Conservation (phyloP, 1,140 invertebrate species). For the Pseudachorutes palmiensis region DNA sequence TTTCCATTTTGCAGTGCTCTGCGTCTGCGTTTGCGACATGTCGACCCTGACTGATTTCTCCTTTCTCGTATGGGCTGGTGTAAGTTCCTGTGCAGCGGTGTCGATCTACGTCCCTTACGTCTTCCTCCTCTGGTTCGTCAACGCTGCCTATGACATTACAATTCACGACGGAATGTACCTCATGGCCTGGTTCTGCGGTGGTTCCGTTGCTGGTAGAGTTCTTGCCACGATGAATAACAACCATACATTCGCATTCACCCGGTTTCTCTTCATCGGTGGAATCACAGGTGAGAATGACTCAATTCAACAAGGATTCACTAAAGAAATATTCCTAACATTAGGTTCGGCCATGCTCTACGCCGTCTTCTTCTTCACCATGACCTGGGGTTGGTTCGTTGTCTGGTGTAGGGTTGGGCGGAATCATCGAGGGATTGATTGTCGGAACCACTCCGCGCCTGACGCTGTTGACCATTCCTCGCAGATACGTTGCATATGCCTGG, state of each 20-base stretch:
- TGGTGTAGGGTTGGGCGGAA: constrained; percentile 13
- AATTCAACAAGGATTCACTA: background rate
- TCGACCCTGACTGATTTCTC: constrained; percentile 19
- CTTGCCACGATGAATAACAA: background rate
- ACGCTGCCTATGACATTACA: background rate
- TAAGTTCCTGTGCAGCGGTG: constrained; percentile 14
- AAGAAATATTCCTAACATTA: constrained; percentile 16
- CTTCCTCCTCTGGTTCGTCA: constrained; percentile 19
- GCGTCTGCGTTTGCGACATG: constrained; percentile 26
- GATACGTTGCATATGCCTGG: constrained; percentile 23
- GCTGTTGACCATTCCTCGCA: constrained; percentile 21
- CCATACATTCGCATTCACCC: constrained; percentile 17
- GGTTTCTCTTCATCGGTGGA: constrained; percentile 15
- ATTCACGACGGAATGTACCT: background rate
- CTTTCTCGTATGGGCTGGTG: constrained; percentile 23
- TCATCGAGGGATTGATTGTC: constrained; percentile 18
- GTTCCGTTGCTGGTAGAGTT: background rate
- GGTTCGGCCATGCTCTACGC: constrained; percentile 24
- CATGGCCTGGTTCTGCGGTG: constrained; percentile 9
- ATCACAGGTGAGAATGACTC: constrained; percentile 11
- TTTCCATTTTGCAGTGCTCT: too few species aligned
- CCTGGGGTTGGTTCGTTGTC: constrained; percentile 28
- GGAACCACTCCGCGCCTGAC: constrained; percentile 17
- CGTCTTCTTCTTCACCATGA: constrained; percentile 4
- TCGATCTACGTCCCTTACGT: constrained; percentile 23